Evolutionary conservation across 2,797 vertebrate species (phyloP), one percentile per base, ranked within the genome.

Genomic region (Sebastes matsubarae): DNA sequence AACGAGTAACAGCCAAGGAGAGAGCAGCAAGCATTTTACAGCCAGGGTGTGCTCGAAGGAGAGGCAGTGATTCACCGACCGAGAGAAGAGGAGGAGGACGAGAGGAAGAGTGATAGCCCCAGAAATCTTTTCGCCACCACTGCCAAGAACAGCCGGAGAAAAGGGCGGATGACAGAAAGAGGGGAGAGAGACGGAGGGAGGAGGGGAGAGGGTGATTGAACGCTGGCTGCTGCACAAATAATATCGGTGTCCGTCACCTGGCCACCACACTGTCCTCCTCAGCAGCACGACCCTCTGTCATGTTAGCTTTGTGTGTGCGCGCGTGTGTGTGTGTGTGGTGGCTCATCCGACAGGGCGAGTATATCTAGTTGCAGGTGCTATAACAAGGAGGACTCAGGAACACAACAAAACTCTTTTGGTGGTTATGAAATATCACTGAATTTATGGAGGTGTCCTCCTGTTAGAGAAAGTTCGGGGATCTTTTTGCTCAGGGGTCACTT

Each of bases 241-340:
- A 90, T 87, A 93, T 92, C 70, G 32, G 86, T 87, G 91, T 92
- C 92, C 69, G 87, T 93, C 93, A 93, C 86, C 90, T 87, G 88
- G 79, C 65, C 86, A 77, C 74, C 57, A 58, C 81, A 66, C 86
- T 84, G 84, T 90, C 86, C 83, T 88, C 87, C 68, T 83, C 77
- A 81, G 77, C 81, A 64, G 70, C 75, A 36, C 10, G 20, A 46
- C 80, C 71, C 77, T 89, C 88, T 61, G 81, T 91, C 89, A 90
- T 89, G 85, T 86, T 68, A 76, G 1, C 42, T 46, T 58, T 38
- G 66, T 46, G 18, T 50, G 54, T 77, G 55, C 61, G 65, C 8
- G 59, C 30, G 27, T 16, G 36, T 2, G 36, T 14, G 38, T 6
- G n/a, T 13, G 38, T 42, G 38, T 42, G 0, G 24, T 54, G 38